These are phyloP conservation scores for Rhinopithecus roxellana DNA, from an alignment of 2,113 vertebrate species.

Conservation along the genomic window DNA sequence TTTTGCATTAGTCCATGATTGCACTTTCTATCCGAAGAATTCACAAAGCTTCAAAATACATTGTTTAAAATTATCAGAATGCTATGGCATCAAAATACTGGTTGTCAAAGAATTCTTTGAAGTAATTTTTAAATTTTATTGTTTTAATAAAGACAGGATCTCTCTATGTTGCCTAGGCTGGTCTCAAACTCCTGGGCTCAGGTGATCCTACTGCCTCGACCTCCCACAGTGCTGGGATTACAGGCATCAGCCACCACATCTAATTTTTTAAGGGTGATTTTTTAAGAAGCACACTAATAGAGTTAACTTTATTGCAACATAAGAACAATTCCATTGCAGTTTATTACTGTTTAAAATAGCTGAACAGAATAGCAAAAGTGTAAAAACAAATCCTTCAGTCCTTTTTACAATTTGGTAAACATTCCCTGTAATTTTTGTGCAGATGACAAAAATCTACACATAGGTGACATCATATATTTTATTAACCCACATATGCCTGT, in stretches of 20 bases:
- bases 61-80: neutral
- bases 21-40: neutral
- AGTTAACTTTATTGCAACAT: neutral
- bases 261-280: neutral
- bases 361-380: neutral
- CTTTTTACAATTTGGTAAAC: neutral
- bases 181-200: too few species aligned
- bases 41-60: neutral
- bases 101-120: neutral
- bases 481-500: neutral
- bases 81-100: neutral
- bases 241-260: too few species aligned
- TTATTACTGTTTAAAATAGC: neutral
- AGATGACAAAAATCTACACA: neutral
- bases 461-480: neutral
- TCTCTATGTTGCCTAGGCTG: too few species aligned
- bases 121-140: too few species aligned
- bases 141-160: too few species aligned
- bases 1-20: neutral
- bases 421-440: neutral
- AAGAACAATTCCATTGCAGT: neutral
- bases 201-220: too few species aligned
- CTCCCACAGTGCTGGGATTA: too few species aligned
- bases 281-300: neutral
- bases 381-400: neutral